Evolutionary conservation across 2,797 vertebrate genomes (phyloP).

Genomic region (Delichon dasypus): DNA sequence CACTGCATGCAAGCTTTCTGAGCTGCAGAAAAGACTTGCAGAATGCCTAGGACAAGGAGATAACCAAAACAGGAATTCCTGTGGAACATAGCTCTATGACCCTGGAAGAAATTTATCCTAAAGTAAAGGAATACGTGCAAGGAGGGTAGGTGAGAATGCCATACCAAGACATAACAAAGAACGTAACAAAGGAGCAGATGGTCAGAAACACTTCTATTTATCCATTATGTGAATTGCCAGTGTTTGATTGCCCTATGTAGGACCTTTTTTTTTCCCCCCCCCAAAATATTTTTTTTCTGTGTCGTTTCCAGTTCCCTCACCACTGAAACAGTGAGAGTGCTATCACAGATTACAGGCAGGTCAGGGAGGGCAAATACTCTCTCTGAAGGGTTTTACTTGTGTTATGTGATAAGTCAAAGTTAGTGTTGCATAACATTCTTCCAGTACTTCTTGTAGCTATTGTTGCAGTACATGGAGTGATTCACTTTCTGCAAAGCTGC

Average conservation of each 20-base stretch:
- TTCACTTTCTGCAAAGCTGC: neutral
- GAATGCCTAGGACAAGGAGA: neutral
- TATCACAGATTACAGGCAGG: conserved; percentile 52
- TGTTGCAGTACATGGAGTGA: neutral
- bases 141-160: too few relatives aligned
- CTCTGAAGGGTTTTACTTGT: conserved; percentile 36
- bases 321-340: conserved; percentile 14
- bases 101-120: neutral
- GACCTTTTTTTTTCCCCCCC: neutral
- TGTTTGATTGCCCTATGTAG: neutral
- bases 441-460: neutral
- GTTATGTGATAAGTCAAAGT: conserved; percentile 52
- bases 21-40: neutral
- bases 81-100: fast-evolving
- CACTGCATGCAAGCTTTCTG: fast-evolving
- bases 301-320: conserved; percentile 2
- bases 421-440: conserved; percentile 56
- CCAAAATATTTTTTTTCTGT: neutral
- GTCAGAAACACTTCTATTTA: neutral
- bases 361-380: conserved; percentile 61
- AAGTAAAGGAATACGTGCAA: neutral
- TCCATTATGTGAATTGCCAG: neutral
- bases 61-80: neutral
- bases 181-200: neutral
- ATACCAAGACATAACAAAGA: neutral